A percentile compares a stretch with the other conserved stretches of the same genome.
Evolutionary conservation across 1,140 invertebrate species (phyloP).

Genomic region (Formica exsecta): DNA sequence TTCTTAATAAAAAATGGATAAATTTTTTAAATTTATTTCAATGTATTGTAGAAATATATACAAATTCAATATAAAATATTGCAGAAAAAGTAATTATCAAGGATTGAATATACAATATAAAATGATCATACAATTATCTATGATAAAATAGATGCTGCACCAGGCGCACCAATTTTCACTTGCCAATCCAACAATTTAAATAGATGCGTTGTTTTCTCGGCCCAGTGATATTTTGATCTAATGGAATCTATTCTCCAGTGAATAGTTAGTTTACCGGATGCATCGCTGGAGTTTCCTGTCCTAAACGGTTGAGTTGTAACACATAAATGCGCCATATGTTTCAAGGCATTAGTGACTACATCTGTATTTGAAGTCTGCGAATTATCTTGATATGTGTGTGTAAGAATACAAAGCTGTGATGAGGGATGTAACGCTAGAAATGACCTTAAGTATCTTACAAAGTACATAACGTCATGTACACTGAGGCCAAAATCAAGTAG

Average conservation of each 20-base stretch:
- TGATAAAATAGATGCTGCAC: constrained; percentile 69
- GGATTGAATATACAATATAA: background rate
- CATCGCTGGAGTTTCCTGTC: constrained; percentile 90
- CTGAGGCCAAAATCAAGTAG: constrained; percentile 89
- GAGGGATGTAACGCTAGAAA: constrained; percentile 81
- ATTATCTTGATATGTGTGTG: constrained; percentile 87
- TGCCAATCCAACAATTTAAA: constrained; percentile 91
- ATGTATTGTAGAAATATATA: background rate
- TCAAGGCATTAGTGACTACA: constrained; percentile 87
- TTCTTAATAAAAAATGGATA: background rate
- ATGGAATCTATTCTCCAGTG: constrained; percentile 83
- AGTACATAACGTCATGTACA: constrained; percentile 87
- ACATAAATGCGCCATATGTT: constrained; percentile 88
- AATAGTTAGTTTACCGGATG: constrained; percentile 89
- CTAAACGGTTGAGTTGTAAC: constrained; percentile 89
- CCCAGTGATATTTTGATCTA: constrained; percentile 85
- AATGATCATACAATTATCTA: constrained; percentile 15
- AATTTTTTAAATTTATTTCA: background rate
- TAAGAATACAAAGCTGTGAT: constrained; percentile 86
- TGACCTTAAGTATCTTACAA: constrained; percentile 85
- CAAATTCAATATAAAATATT: background rate
- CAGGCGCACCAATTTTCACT: constrained; percentile 90
- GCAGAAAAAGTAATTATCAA: constrained; percentile 6
- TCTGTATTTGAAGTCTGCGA: constrained; percentile 82
- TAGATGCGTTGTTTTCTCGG: constrained; percentile 86